Evolutionary conservation across 1,140 invertebrate species (phyloP).

Genomic region (Choristoneura fumiferana): DNA sequence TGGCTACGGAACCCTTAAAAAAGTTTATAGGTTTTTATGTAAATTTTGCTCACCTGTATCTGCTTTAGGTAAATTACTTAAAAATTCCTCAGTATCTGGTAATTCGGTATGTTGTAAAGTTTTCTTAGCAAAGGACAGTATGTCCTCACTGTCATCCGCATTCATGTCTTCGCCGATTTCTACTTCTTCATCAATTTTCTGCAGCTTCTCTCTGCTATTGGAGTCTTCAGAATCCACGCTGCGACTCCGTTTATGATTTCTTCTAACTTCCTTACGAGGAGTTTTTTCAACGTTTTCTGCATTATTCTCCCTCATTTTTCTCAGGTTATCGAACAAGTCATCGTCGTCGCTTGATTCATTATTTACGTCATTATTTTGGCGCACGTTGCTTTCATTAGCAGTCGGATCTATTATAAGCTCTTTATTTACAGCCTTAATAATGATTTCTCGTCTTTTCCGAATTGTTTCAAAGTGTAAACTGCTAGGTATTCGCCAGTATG

Average conservation of each 20-base stretch:
- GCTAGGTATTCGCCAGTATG: slow-evolving; percentile 82
- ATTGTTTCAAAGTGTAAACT: slow-evolving; percentile 67
- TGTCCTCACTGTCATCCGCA: slow-evolving; percentile 53
- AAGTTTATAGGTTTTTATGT: too few relatives aligned
- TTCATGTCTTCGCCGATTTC: slow-evolving; percentile 24
- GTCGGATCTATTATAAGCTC: slow-evolving; percentile 51
- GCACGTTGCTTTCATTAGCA: slow-evolving; percentile 2
- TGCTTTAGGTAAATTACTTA: slow-evolving; percentile 39
- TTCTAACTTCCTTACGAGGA: slow-evolving; percentile 1
- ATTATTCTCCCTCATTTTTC: slow-evolving; percentile 49
- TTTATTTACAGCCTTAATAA: slow-evolving; percentile 61
- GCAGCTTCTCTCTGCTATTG: slow-evolving; percentile 47
- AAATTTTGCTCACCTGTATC: slow-evolving; percentile 43
- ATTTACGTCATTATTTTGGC: slow-evolving; percentile 19
- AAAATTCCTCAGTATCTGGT: slow-evolving; percentile 63
- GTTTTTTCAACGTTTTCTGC: slow-evolving; percentile 25
- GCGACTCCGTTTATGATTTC: slow-evolving; percentile 46
- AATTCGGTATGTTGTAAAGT: slow-evolving; percentile 52
- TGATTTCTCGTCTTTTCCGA: slow-evolving; percentile 61
- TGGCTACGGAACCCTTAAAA: too few relatives aligned
- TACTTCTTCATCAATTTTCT: slow-evolving; percentile 52
- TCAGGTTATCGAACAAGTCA: slow-evolving; percentile 59
- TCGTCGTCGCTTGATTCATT: slow-evolving; percentile 62
- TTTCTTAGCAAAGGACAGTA: slow-evolving; percentile 63
- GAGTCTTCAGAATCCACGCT: slow-evolving; percentile 47